Evolutionary conservation across 2,888 invertebrate genomes (phyloP).

Genomic region (Yponomeuta evonymella): DNA sequence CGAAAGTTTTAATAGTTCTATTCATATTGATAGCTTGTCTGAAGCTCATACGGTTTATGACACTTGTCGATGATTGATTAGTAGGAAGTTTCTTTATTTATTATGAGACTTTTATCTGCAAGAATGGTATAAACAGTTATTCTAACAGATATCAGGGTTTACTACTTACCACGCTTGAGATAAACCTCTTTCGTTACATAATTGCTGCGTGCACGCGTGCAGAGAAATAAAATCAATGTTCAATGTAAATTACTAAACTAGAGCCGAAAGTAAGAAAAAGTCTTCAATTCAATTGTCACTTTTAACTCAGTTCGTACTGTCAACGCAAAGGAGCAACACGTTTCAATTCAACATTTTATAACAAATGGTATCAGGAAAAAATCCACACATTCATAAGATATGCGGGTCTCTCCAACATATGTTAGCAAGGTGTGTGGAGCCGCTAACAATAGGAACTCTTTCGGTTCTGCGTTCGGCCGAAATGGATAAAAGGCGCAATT

Average conservation of each 20-base stretch:
- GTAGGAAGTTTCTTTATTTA: no score
- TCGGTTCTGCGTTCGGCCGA: constrained; percentile 22
- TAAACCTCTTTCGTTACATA: no score
- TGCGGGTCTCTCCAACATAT: constrained; percentile 51
- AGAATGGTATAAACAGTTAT: no score
- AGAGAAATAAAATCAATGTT: no score
- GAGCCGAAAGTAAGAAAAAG: not conserved
- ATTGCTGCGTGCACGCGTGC: no score
- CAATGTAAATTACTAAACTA: not conserved
- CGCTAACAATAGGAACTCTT: constrained; percentile 52
- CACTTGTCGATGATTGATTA: no score
- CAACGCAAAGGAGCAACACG: constrained; percentile 32
- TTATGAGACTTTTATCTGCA: no score
- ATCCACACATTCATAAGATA: constrained; percentile 29
- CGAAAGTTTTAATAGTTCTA: no score
- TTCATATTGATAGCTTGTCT: no score
- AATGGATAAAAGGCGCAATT: constrained; percentile 58
- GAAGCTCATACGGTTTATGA: no score
- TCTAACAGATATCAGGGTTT: no score
- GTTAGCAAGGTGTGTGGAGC: constrained; percentile 52
- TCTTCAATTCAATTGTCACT: not conserved
- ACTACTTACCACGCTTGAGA: no score
- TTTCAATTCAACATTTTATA: constrained; percentile 24
- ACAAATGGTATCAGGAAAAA: constrained; percentile 31
- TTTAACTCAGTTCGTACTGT: not conserved